Evolutionary conservation across 2,888 invertebrate species (phyloP), one percentile per base, ranked within the genome.

Genomic region (Macaria notata): DNA sequence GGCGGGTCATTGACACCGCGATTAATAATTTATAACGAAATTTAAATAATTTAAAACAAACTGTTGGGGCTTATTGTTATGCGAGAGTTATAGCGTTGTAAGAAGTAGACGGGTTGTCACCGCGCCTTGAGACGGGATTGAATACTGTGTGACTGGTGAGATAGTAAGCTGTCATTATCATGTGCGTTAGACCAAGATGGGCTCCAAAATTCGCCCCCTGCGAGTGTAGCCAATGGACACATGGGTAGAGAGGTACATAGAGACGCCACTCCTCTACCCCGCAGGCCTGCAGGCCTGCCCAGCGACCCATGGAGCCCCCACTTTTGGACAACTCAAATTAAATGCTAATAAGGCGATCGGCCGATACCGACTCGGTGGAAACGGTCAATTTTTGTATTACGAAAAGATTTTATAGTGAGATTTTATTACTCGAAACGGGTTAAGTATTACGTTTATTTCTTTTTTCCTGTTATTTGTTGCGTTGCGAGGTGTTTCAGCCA

Each of bases 331-430:
- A 77, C 79, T 81, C 82, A 81, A 86, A 89, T 90, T 90, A 90
- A 86, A 90, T 90, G 90, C 86, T 88, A 90, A 90, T 90, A 84
- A 86, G 84, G 68, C 77, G 84, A 85, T 84, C 80, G 74, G 59
- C 75, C 67, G 85, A 85, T 84, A 83, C 73, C 73, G 53, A 66
- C 65, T 76, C 77, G 72, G 63, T 71, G 68, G 71, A 73, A 71
- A 72, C 68, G 64, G 62, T 62, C 63, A 71, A 75, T 66, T 66
- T 66, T 66, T 62, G 66, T 62, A 62, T 64, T 59, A 63, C 61
- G 31, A 59, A 63, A 49, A 64, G 61, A 61, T 66, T 63, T 66
- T 63, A 65, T 61, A 54, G 57, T 58, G 54, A 57, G 62, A 66
- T 62, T 66, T 66, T 62, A 64, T 64, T 59, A 49, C 61, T 57